Evolutionary conservation across 2,113 vertebrate species (phyloP), one percentile per base, ranked within the genome.

Genomic region (Pipa parva): DNA sequence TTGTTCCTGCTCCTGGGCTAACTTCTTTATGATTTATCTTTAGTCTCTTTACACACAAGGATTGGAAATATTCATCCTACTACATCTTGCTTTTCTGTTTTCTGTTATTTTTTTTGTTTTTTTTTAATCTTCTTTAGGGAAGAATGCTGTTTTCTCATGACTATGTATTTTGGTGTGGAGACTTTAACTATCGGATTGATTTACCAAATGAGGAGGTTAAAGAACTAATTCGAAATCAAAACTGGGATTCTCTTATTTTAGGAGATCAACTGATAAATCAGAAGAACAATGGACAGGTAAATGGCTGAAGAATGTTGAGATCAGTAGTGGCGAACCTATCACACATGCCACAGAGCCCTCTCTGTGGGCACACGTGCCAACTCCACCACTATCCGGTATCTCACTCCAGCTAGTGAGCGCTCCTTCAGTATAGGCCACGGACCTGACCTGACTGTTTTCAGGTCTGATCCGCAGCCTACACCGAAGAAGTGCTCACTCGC

Each of bases 111-210:
- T 12, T 22, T 2, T 50, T 8, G 21, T 25, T 64, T 11, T 18
- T 50, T 77, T 25, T 22, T 59, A n/a, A n/a, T 13, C 55, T 4
- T 54, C 15, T 28, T 7, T 56, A 99, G 95, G 97, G 97, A 64
- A 92, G 96, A 68, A 85, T 98, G 85, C 85, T 99, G 0, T 94
- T 96, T 80, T 97, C 95, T 10, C 97, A 99, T 58, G 97, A 99
- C 79, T 99, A 99, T 37, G 89, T 99, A 11, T 99, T 99, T 81
- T 99, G 97, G 96, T 99, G 96, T 61, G 97, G 95, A n/a, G 97
- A 99, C 80, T 99, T 99, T 71, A 99, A 99, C 81, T 99, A 99
- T 78, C 89, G 96, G 12, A 97, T 99, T 55, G 92, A 79, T 79
- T 77, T 97, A 63, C 93, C 95, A 59, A 98, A 98, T 26, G 97